Conservation (phyloP, 2,113 vertebrate genomes). For the Lycaon pictus region DNA sequence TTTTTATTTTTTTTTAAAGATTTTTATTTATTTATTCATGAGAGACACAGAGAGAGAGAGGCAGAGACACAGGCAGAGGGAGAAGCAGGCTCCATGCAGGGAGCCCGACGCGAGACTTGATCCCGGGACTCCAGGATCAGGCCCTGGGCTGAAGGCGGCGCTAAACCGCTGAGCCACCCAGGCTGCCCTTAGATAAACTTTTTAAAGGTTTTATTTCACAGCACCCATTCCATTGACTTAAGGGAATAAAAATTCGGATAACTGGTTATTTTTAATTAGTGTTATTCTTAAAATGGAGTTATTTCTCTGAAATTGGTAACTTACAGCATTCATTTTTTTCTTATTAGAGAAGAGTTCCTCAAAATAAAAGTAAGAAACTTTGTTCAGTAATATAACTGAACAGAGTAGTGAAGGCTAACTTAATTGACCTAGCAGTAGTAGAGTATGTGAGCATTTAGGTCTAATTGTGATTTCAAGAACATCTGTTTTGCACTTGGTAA, state of each 20-base stretch:
- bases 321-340: not conserved
- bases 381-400: not conserved
- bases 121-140: too few relatives aligned
- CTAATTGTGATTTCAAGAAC: not conserved
- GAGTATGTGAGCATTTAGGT: not conserved
- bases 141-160: too few relatives aligned
- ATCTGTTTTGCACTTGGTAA: not conserved
- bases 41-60: too few relatives aligned
- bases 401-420: not conserved
- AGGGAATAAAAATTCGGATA: not conserved
- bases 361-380: slow-evolving; percentile 40
- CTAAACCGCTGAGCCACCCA: too few relatives aligned
- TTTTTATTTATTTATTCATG: too few relatives aligned
- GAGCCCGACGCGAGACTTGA: too few relatives aligned
- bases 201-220: not conserved
- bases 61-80: too few relatives aligned
- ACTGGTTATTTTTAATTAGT: slow-evolving; percentile 42
- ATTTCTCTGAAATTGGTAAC: slow-evolving; percentile 30
- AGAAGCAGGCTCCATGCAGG: too few relatives aligned
- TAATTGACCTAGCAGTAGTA: not conserved
- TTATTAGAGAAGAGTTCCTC: not conserved
- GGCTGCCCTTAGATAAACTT: too few relatives aligned
- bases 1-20: not conserved
- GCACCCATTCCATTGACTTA: not conserved
- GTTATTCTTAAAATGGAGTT: slow-evolving; percentile 2